A percentile compares a stretch with the other conserved stretches of the same genome.
Evolutionary conservation across 2,113 vertebrate genomes (phyloP).

Genomic region (Chamaea fasciata): DNA sequence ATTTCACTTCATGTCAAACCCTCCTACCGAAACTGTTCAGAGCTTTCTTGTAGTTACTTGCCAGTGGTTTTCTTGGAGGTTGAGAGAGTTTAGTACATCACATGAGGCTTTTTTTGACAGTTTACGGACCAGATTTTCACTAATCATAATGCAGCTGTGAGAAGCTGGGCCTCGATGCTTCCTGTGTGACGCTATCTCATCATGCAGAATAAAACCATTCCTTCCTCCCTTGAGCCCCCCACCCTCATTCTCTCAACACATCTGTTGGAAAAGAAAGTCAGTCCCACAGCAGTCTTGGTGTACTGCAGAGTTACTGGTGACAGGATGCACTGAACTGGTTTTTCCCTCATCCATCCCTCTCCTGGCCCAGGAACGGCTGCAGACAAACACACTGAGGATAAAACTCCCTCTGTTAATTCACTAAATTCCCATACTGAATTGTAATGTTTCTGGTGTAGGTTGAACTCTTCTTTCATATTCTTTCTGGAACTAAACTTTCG

Average conservation of each 20-base stretch:
- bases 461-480: background rate
- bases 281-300: background rate
- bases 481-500: background rate
- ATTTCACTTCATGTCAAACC: background rate
- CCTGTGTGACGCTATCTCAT: slow-evolving; percentile 1
- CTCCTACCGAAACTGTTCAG: background rate
- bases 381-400: background rate
- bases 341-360: background rate
- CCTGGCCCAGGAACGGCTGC: background rate
- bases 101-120: background rate
- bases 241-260: background rate
- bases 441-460: background rate
- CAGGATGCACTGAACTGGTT: background rate
- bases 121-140: background rate
- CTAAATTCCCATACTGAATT: background rate
- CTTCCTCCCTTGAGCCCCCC: background rate
- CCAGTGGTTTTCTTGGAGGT: background rate
- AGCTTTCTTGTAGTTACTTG: background rate
- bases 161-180: background rate
- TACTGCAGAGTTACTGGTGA: background rate
- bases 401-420: background rate
- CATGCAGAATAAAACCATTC: background rate
- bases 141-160: background rate
- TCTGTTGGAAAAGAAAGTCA: background rate
- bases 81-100: background rate